A percentile compares a stretch with the other conserved stretches of the same genome.
These are phyloP conservation scores for Naso thynnoides DNA, from an alignment of 2,797 vertebrate genomes.

Conservation along the genomic window DNA sequence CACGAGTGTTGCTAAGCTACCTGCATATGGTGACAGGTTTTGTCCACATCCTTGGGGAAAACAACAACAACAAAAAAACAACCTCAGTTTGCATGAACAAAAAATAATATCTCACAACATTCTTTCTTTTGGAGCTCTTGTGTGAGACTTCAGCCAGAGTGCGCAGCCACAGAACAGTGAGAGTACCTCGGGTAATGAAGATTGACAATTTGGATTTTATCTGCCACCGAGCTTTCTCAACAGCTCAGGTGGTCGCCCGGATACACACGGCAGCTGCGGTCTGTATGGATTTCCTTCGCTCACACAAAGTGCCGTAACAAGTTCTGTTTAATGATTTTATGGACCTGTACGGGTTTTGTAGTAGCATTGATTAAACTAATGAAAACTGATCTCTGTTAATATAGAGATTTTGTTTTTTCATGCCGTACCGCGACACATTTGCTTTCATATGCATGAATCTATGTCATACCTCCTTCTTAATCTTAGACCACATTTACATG, in stretches of 20 bases:
- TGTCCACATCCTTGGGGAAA: neutral
- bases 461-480: too few relatives aligned
- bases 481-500: too few relatives aligned
- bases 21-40: neutral
- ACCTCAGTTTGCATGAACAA: neutral
- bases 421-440: too few relatives aligned
- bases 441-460: too few relatives aligned
- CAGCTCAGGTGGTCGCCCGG: neutral
- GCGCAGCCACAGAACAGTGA: conserved; percentile 3
- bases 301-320: conserved; percentile 9
- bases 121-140: neutral
- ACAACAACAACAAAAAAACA: too few relatives aligned
- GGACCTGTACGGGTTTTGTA: neutral
- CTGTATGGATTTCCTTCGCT: conserved; percentile 16
- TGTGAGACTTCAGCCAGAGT: neutral
- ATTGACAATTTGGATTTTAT: conserved; percentile 32
- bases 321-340: neutral
- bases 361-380: neutral
- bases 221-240: conserved; percentile 15
- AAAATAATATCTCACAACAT: neutral
- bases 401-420: too few relatives aligned
- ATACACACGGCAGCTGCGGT: neutral
- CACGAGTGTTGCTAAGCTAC: too few relatives aligned
- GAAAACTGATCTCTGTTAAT: too few relatives aligned
- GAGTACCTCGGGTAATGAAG: conserved; percentile 13